Conservation (phyloP, 2,888 invertebrate species). For the Cordilura impudica region DNA sequence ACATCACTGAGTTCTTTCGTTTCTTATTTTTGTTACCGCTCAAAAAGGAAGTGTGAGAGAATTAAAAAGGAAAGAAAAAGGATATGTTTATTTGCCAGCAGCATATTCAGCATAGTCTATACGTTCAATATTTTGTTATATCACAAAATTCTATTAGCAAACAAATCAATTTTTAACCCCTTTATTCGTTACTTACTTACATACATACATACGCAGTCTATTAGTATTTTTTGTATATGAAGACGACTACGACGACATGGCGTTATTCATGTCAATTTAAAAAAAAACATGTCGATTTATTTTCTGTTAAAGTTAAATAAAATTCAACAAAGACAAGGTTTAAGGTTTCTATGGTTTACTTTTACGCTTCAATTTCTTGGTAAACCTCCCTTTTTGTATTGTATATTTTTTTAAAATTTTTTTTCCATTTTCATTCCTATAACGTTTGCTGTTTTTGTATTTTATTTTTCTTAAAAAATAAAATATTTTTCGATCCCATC, state of each 20-base stretch:
- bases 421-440: not conserved
- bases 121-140: constrained; percentile 9
- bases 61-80: not conserved
- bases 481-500: not conserved
- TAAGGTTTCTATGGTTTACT: constrained; percentile 40
- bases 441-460: constrained; percentile 15
- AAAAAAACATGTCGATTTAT: constrained; percentile 28
- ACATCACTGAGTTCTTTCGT: not conserved
- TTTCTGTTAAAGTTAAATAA: constrained; percentile 49
- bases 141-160: constrained; percentile 49
- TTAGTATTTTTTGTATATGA: constrained; percentile 7
- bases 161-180: constrained; percentile 56
- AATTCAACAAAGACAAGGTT: constrained; percentile 28
- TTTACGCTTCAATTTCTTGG: constrained; percentile 23
- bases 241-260: not conserved
- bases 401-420: not conserved
- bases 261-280: constrained; percentile 36
- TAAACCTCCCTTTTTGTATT: constrained; percentile 14
- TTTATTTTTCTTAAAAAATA: not conserved
- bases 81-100: not conserved
- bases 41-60: constrained; percentile 30
- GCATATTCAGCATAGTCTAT: not conserved
- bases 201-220: not conserved
- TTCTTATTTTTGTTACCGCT: not conserved
- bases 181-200: constrained; percentile 3